Conservation (phyloP, 2,888 invertebrate species). For the Eupithecia centaureata region DNA sequence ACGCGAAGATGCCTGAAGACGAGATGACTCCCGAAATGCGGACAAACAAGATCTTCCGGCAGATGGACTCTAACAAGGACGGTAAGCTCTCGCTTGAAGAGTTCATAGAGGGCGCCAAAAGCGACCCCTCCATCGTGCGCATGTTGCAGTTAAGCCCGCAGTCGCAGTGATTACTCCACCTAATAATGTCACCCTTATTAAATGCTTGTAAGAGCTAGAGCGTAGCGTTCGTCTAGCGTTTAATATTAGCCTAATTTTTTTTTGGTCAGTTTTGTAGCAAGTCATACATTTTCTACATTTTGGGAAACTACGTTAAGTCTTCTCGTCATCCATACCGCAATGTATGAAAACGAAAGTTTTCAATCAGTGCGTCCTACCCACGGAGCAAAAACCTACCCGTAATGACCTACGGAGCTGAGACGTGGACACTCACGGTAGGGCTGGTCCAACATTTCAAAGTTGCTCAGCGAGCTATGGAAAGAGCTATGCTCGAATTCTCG, state of each 20-base stretch:
- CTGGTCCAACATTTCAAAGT: too few relatives aligned
- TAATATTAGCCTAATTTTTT: too few relatives aligned
- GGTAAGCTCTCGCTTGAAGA: constrained; percentile 98
- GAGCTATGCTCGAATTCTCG: too few relatives aligned
- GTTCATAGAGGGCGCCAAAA: constrained; percentile 99
- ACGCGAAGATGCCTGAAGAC: constrained; percentile 99
- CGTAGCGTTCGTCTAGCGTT: too few relatives aligned
- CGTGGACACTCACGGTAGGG: too few relatives aligned
- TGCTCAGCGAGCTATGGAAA: neutral
- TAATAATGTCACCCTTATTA: constrained; percentile 53
- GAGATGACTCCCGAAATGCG: constrained; percentile 99
- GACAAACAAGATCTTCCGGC: constrained; percentile 99
- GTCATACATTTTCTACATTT: constrained; percentile 53
- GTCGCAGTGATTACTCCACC: constrained; percentile 85
- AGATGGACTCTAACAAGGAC: constrained; percentile 99
- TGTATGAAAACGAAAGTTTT: too few relatives aligned
- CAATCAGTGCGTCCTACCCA: too few relatives aligned
- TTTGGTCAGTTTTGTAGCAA: too few relatives aligned
- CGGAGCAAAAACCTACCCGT: too few relatives aligned
- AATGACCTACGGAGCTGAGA: too few relatives aligned
- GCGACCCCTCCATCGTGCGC: constrained; percentile 99
- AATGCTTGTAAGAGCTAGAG: constrained; percentile 82
- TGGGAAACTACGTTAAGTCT: too few relatives aligned
- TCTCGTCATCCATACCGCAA: too few relatives aligned
- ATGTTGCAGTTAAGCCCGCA: constrained; percentile 98